phyloP scores from a whole-genome alignment of 2,113 vertebrate genomes.

The Osmerus eperlanus region DNA sequence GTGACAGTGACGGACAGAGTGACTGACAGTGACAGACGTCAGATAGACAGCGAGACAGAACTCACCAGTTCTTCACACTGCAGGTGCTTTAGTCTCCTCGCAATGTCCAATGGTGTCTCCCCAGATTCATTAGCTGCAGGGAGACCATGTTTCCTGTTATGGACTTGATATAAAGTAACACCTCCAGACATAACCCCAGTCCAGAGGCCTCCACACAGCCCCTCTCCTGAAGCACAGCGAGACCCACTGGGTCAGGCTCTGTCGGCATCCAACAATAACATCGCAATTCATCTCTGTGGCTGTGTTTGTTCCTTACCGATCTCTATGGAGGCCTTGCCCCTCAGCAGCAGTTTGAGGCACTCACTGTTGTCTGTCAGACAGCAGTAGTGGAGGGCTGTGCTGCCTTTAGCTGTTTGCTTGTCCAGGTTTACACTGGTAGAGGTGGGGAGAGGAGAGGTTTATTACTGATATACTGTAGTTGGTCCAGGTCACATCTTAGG shows the following conservation, averaged over 20 bases:
- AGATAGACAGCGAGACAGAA: background rate
- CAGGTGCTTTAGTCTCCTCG: conserved; percentile 86
- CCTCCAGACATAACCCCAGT: background rate
- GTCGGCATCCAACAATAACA: conserved; percentile 11
- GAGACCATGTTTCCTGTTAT: conserved; percentile 2
- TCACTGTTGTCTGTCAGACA: conserved; percentile 96
- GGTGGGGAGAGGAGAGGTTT: background rate
- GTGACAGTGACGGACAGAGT: conserved; percentile 14
- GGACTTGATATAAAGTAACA: no score
- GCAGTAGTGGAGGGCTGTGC: conserved; percentile 96
- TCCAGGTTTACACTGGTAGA: conserved; percentile 87
- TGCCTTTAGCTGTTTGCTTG: conserved; percentile 93
- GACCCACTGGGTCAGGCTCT: conserved; percentile 25
- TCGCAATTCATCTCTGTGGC: no score
- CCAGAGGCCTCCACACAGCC: conserved; percentile 3
- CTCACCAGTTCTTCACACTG: conserved; percentile 98
- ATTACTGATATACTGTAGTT: conserved; percentile 19
- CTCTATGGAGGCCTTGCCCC: conserved; percentile 95
- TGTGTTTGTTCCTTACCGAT: conserved; percentile 78
- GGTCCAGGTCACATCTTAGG: no score
- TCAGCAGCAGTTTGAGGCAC: conserved; percentile 94
- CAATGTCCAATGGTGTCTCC: conserved; percentile 93
- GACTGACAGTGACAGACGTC: background rate
- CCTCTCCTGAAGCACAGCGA: conserved; percentile 27
- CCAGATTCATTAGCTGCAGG: conserved; percentile 89